phyloP scores from a whole-genome alignment of 2,888 invertebrate genomes.

The Encarsia formosa region DNA sequence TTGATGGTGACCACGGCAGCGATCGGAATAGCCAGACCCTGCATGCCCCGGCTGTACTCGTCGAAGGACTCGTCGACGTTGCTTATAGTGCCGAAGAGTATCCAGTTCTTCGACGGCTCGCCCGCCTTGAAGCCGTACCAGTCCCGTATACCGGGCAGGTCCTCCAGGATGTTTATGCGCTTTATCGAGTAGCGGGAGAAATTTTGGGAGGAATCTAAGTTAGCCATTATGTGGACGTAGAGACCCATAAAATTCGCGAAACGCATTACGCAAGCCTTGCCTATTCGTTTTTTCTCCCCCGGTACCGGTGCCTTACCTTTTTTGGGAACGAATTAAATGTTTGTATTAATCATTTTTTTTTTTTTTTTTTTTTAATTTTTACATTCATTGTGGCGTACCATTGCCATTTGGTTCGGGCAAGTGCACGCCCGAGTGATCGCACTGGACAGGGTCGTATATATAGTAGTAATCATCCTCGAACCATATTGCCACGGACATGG shows the following conservation, averaged over 20 bases:
- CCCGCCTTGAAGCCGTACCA: conserved; percentile 42
- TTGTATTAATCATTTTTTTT: too few species aligned
- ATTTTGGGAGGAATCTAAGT: conserved; percentile 34
- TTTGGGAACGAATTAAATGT: background rate
- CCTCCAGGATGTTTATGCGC: conserved; percentile 35
- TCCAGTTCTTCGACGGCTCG: conserved; percentile 38
- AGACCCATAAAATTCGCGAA: conserved; percentile 35
- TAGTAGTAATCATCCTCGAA: conserved; percentile 57
- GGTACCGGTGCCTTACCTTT: conserved; percentile 18
- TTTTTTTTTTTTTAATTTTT: too few species aligned
- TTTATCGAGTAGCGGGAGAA: conserved; percentile 42
- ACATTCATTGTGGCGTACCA: background rate
- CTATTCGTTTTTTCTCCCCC: conserved; percentile 31
- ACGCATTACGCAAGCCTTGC: conserved; percentile 42
- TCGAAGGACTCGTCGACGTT: conserved; percentile 40
- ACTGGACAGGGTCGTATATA: conserved; percentile 59
- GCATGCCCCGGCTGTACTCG: conserved; percentile 47
- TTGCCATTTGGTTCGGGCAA: too few species aligned
- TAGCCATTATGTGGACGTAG: conserved; percentile 33
- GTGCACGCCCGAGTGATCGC: conserved; percentile 41
- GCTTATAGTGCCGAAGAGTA: conserved; percentile 38
- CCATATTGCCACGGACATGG: conserved; percentile 56
- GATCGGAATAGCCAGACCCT: conserved; percentile 51
- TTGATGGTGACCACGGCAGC: conserved; percentile 46
- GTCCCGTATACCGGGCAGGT: conserved; percentile 38